Conservation (phyloP, 2,888 invertebrate genomes). For the Andrena chrysosceles region DNA sequence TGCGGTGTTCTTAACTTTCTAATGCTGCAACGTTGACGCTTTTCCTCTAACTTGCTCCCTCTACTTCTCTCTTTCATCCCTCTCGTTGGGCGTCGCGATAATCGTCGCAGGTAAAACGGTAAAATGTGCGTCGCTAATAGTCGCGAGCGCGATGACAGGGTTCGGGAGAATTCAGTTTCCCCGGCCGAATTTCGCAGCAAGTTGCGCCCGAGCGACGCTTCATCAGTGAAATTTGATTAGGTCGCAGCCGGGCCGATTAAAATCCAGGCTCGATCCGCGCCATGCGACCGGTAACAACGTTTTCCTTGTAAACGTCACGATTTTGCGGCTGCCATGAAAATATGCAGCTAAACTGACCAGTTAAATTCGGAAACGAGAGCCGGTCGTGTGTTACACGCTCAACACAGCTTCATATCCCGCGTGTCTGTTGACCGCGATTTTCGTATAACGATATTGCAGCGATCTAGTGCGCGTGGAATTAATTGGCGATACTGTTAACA, state of each 20-base stretch:
- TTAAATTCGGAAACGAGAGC: slow-evolving; percentile 25
- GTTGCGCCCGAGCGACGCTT: slow-evolving; percentile 25
- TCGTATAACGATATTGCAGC: not conserved
- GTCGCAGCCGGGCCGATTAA: slow-evolving; percentile 40
- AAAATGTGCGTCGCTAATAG: slow-evolving; percentile 43
- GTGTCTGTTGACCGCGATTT: slow-evolving; percentile 19
- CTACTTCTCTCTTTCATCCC: not conserved
- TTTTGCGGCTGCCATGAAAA: slow-evolving; percentile 33
- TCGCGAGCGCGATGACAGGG: slow-evolving; percentile 11
- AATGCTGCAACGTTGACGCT: not conserved
- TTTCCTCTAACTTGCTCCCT: not conserved
- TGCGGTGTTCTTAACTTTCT: not conserved
- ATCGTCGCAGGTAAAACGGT: slow-evolving; percentile 6
- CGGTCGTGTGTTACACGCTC: not conserved
- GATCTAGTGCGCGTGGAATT: not conserved
- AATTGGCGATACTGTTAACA: slow-evolving; percentile 23
- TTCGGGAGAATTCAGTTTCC: slow-evolving; percentile 35
- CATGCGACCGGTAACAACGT: slow-evolving; percentile 40
- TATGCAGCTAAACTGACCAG: slow-evolving; percentile 37
- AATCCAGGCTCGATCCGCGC: slow-evolving; percentile 24
- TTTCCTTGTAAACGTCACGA: slow-evolving; percentile 53
- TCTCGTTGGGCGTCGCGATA: not conserved
- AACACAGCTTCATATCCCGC: not conserved
- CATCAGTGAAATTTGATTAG: slow-evolving; percentile 50
- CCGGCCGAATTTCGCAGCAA: slow-evolving; percentile 28